phyloP scores from a whole-genome alignment of 2,797 vertebrate species.

The Rhinatrema bivittatum region DNA sequence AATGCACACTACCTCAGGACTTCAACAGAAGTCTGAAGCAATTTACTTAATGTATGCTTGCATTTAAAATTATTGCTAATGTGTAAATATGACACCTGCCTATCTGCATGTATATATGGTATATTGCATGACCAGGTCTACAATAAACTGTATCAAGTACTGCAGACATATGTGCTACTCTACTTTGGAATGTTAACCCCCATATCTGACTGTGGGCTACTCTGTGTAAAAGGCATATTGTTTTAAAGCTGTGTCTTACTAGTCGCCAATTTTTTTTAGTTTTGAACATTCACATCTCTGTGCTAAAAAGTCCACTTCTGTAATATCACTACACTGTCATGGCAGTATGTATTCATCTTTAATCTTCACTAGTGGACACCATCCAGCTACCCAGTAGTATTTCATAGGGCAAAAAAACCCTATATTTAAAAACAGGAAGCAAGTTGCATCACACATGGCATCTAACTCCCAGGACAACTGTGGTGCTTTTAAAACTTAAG shows the following conservation, averaged over 20 bases:
- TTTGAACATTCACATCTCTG: constrained; percentile 18
- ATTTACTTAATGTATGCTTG: constrained; percentile 35
- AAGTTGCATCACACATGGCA: constrained; percentile 7
- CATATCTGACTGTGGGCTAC: constrained; percentile 9
- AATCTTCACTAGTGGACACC: constrained; percentile 30
- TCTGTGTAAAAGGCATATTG: constrained; percentile 29
- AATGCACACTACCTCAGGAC: constrained; percentile 35
- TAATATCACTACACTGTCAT: constrained; percentile 13
- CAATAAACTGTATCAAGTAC: constrained; percentile 40
- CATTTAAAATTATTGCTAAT: constrained; percentile 60
- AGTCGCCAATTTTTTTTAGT: constrained; percentile 14
- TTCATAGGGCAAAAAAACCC: constrained; percentile 22
- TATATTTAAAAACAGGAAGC: constrained; percentile 19
- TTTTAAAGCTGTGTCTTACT: constrained; percentile 29
- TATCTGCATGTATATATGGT: constrained; percentile 54
- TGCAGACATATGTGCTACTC: constrained; percentile 42
- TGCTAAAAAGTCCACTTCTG: constrained; percentile 31
- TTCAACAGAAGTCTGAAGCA: constrained; percentile 15
- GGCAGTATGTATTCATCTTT: constrained; percentile 14
- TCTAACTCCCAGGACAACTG: constrained; percentile 40
- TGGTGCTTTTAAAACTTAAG: constrained; percentile 42
- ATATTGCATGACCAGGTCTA: constrained; percentile 46
- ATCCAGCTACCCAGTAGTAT: constrained; percentile 28
- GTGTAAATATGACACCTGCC: constrained; percentile 45
- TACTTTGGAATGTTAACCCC: constrained; percentile 36